Evolutionary conservation across 2,113 vertebrate genomes (phyloP).

Genomic region (Tylochromis polylepis): DNA sequence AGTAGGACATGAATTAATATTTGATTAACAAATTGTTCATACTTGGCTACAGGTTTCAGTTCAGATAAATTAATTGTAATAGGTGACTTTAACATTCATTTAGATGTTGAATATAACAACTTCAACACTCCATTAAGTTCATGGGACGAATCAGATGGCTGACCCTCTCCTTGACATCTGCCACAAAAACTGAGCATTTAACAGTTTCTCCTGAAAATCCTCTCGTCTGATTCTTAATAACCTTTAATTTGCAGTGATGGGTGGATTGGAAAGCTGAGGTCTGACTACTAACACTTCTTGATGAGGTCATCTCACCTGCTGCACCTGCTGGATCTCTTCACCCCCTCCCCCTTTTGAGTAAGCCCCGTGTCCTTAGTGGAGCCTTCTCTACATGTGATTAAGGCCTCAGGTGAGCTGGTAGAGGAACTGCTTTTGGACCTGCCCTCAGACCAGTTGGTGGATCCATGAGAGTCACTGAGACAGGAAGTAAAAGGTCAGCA

Average conservation of each 20-base stretch:
- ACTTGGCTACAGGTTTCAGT: neutral
- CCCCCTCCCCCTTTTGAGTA: neutral
- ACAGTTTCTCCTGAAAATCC: neutral
- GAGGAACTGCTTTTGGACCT: neutral
- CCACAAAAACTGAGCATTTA: neutral
- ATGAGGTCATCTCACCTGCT: neutral
- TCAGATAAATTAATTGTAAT: neutral
- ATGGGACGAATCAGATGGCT: neutral
- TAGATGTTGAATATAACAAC: neutral
- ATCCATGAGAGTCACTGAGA: neutral
- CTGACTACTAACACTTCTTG: neutral
- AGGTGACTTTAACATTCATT: neutral
- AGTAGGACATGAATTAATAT: neutral
- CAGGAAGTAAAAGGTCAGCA: neutral
- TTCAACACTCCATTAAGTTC: neutral
- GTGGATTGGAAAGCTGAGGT: neutral
- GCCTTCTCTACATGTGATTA: neutral
- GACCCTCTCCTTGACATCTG: neutral
- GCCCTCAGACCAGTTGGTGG: neutral
- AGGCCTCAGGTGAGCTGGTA: neutral
- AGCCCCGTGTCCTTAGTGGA: neutral
- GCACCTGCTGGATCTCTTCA: neutral
- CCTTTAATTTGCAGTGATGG: neutral
- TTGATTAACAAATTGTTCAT: neutral
- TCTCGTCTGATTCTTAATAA: neutral